Percentiles rank a stretch among this genome's conserved stretches.
Evolutionary conservation across 2,888 invertebrate genomes (phyloP).

Genomic region (Clunio marinus): DNA sequence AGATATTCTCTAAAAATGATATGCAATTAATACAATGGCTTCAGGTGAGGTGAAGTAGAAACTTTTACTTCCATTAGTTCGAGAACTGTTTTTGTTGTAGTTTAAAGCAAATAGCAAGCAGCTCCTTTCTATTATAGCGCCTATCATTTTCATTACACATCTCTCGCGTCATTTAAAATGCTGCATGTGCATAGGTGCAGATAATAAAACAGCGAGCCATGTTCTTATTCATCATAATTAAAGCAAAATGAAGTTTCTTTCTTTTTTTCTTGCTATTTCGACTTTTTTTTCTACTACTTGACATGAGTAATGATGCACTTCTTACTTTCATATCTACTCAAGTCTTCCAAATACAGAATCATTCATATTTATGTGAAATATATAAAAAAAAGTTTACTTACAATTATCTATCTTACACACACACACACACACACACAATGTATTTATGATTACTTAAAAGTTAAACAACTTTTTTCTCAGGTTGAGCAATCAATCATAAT

Average conservation of each 20-base stretch:
- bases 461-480: neutral
- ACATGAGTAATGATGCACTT: conserved; percentile 30
- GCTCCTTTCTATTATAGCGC: conserved; percentile 30
- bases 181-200: conserved; percentile 8
- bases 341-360: too few relatives aligned
- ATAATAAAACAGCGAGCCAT: neutral
- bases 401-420: neutral
- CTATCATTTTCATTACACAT: conserved; percentile 18
- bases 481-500: neutral
- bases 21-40: conserved; percentile 19
- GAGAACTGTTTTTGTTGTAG: conserved; percentile 7
- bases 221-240: neutral
- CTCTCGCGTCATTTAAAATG: neutral
- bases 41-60: neutral
- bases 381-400: neutral
- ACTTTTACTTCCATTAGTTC: neutral
- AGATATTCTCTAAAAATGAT: conserved; percentile 21
- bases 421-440: too few relatives aligned
- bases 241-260: neutral
- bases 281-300: conserved; percentile 13
- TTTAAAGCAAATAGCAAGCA: conserved; percentile 19
- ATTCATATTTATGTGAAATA: neutral
- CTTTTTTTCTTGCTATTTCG: neutral
- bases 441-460: too few relatives aligned
- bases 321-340: too few relatives aligned